These are phyloP conservation scores for Elaphurus davidianus DNA, from an alignment of 2,113 vertebrate genomes.

Conservation along the genomic window DNA sequence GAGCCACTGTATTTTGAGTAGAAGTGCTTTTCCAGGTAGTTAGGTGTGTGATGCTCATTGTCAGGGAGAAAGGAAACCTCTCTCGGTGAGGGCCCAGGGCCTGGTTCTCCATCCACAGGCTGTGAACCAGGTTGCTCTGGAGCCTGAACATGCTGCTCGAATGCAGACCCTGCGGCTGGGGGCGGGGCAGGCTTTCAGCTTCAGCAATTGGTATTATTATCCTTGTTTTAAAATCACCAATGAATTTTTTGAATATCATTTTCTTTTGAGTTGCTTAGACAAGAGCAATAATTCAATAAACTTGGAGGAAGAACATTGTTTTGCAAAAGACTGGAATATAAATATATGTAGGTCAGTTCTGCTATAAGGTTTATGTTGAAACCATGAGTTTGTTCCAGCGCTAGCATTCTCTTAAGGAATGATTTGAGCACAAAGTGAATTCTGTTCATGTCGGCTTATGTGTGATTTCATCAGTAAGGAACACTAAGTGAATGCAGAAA, in stretches of 20 bases:
- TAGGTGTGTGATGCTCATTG: conserved; percentile 19
- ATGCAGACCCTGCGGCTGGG: background rate
- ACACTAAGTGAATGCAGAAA: background rate
- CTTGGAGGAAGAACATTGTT: background rate
- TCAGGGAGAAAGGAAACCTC: background rate
- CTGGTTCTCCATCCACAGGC: background rate
- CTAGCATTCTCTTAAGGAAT: background rate
- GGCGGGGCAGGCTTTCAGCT: fast-evolving
- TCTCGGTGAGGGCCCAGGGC: fast-evolving
- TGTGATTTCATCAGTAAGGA: background rate
- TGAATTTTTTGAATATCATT: background rate
- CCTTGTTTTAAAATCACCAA: background rate
- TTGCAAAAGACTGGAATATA: background rate
- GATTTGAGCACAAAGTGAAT: background rate
- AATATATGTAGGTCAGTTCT: background rate
- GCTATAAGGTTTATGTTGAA: background rate
- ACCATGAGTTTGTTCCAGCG: background rate
- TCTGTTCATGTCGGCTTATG: background rate
- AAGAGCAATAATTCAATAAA: background rate
- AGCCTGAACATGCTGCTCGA: background rate
- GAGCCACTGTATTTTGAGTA: background rate
- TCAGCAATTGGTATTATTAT: background rate
- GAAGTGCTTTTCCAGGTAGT: conserved; percentile 36
- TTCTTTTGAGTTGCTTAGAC: background rate
- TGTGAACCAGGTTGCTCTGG: background rate